These are phyloP conservation scores for Aplysina aerophoba DNA, from an alignment of 37 sponge, comb jelly and placozoan species.

Conservation along the genomic window DNA sequence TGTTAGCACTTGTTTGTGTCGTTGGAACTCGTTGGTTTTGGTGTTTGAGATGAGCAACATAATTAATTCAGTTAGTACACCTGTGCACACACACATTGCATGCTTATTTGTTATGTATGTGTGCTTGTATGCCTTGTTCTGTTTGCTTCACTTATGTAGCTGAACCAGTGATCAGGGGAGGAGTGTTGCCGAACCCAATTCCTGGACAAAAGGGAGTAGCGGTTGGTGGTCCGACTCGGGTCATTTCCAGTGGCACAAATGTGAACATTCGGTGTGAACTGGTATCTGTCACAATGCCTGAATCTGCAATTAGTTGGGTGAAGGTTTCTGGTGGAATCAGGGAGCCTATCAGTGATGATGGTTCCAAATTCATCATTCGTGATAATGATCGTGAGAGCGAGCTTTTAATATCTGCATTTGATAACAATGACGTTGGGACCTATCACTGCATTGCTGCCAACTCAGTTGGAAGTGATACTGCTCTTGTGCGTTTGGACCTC, in stretches of 20 bases:
- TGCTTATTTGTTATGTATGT: too few species aligned
- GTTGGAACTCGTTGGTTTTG: too few species aligned
- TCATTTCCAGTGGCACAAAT: neutral
- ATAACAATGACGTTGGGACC: neutral
- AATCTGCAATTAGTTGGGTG: neutral
- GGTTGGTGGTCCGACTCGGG: neutral
- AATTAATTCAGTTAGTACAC: too few species aligned
- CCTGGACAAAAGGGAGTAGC: neutral
- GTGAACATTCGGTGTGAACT: neutral
- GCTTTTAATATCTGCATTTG: neutral
- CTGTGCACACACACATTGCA: too few species aligned
- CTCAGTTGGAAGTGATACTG: constrained; percentile 16
- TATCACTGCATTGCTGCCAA: constrained; percentile 1
- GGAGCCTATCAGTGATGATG: neutral
- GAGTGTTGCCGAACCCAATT: neutral
- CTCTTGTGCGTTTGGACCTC: neutral
- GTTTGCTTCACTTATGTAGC: neutral
- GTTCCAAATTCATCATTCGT: neutral
- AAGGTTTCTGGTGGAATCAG: neutral
- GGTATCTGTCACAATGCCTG: neutral
- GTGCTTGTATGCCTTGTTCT: neutral
- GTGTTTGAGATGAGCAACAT: too few species aligned
- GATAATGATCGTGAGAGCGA: neutral
- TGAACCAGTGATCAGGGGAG: neutral
- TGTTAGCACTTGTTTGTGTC: too few species aligned